These are phyloP conservation scores for Myocastor coypus DNA, from an alignment of 2,113 vertebrate genomes.

Conservation along the genomic window DNA sequence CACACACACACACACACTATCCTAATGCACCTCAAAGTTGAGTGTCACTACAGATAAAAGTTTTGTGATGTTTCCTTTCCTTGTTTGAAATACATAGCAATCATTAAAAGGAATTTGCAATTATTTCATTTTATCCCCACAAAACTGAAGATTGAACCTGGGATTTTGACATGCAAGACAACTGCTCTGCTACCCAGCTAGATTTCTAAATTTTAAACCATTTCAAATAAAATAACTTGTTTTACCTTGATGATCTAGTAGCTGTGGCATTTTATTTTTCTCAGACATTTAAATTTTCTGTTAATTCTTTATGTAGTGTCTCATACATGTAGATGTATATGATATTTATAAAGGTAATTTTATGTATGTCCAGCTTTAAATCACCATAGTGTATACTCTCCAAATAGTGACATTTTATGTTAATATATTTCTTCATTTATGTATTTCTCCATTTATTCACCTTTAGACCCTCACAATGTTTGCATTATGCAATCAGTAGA, in stretches of 20 bases:
- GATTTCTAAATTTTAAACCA: not conserved
- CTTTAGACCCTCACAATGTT: not conserved
- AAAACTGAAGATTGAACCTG: not conserved
- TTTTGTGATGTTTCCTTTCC: not conserved
- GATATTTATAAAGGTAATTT: not conserved
- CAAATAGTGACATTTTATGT: not conserved
- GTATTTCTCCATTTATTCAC: not conserved
- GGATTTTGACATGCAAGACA: not conserved
- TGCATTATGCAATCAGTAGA: not conserved
- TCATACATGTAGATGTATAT: not conserved
- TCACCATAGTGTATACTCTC: not conserved
- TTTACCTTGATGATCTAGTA: not conserved
- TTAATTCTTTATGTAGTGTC: not conserved
- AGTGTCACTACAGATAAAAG: not conserved
- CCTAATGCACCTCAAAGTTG: not conserved
- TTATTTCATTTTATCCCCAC: not conserved
- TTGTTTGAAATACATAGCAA: not conserved
- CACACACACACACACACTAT: not conserved
- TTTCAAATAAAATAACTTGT: conserved; percentile 25
- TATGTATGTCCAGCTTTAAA: not conserved
- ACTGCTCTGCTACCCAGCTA: not conserved
- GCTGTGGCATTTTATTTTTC: not conserved
- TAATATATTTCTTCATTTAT: not conserved
- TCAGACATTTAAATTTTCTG: not conserved
- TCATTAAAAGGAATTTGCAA: not conserved